Evolutionary conservation across 2,888 invertebrate species (phyloP).

Genomic region (Alentia gelatinosa): DNA sequence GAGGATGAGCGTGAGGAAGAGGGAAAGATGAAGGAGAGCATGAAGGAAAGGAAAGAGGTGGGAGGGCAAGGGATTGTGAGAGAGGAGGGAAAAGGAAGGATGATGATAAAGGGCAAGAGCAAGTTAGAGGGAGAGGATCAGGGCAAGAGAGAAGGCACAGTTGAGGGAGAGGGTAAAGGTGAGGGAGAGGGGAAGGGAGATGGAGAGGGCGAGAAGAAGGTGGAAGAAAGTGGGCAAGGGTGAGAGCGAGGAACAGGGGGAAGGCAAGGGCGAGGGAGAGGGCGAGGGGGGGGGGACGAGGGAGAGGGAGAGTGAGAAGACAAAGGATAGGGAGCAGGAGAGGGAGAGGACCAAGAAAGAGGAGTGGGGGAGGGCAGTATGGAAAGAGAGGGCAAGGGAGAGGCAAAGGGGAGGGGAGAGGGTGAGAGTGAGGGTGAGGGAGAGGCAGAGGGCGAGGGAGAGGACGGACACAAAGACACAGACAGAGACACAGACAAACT

Average conservation of each 20-base stretch:
- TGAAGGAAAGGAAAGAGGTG: too few relatives aligned
- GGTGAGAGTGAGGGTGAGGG: not conserved
- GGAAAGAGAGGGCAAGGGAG: not conserved
- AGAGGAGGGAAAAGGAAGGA: too few relatives aligned
- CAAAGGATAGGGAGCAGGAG: too few relatives aligned
- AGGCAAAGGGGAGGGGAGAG: not conserved
- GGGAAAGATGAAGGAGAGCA: too few relatives aligned
- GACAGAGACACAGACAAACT: too few relatives aligned
- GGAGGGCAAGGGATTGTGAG: too few relatives aligned
- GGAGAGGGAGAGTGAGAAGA: too few relatives aligned
- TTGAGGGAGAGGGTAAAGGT: not conserved
- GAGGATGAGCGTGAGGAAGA: too few relatives aligned
- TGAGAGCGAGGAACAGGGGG: not conserved
- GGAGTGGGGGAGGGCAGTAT: not conserved
- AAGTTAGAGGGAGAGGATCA: not conserved
- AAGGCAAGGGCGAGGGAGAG: not conserved
- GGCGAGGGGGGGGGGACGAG: not conserved
- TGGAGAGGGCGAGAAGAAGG: not conserved
- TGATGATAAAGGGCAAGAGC: too few relatives aligned
- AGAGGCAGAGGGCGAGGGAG: conserved; percentile 25
- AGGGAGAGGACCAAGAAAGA: not conserved
- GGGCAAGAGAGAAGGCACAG: not conserved
- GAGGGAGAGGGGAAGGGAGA: not conserved
- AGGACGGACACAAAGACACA: too few relatives aligned
- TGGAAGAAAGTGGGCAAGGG: not conserved